Percentiles rank a stretch among this genome's conserved stretches.
phyloP scores from a whole-genome alignment of 1,140 invertebrate genomes.

The Anthonomus grandis region DNA sequence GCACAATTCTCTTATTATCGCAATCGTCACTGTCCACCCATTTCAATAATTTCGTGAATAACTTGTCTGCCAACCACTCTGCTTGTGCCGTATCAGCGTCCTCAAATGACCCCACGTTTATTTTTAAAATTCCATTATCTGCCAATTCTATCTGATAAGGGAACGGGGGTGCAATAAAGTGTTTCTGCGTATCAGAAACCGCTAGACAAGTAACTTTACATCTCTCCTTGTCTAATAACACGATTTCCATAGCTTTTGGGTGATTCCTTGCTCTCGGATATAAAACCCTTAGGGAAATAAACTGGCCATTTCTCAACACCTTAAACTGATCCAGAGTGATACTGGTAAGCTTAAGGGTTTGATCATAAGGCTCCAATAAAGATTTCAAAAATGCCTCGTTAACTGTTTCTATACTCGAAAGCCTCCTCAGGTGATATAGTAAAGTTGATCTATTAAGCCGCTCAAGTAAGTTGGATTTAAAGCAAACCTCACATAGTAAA shows the following conservation, averaged over 20 bases:
- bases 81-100: conserved; percentile 46
- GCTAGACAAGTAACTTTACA: conserved; percentile 36
- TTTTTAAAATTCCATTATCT: conserved; percentile 28
- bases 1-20: conserved; percentile 42
- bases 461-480: conserved; percentile 31
- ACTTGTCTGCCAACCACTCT: conserved; percentile 54
- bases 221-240: conserved; percentile 40
- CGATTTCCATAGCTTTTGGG: conserved; percentile 42
- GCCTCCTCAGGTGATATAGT: conserved; percentile 40
- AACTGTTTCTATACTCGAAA: conserved; percentile 31
- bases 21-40: conserved; percentile 56
- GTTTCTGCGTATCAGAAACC: conserved; percentile 28
- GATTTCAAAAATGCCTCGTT: conserved; percentile 31
- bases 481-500: conserved; percentile 35
- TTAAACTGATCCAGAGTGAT: conserved; percentile 25
- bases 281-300: conserved; percentile 42
- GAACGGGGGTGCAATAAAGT: conserved; percentile 37
- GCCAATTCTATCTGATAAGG: conserved; percentile 40
- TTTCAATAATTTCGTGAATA: conserved; percentile 63
- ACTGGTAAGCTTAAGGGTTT: conserved; percentile 31
- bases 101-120: conserved; percentile 35
- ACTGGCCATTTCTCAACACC: conserved; percentile 25
- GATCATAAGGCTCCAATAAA: conserved; percentile 40
- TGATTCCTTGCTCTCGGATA: conserved; percentile 30
- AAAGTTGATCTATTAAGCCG: conserved; percentile 34